Conservation (phyloP, 2,888 invertebrate species). For the Encarsia formosa region DNA sequence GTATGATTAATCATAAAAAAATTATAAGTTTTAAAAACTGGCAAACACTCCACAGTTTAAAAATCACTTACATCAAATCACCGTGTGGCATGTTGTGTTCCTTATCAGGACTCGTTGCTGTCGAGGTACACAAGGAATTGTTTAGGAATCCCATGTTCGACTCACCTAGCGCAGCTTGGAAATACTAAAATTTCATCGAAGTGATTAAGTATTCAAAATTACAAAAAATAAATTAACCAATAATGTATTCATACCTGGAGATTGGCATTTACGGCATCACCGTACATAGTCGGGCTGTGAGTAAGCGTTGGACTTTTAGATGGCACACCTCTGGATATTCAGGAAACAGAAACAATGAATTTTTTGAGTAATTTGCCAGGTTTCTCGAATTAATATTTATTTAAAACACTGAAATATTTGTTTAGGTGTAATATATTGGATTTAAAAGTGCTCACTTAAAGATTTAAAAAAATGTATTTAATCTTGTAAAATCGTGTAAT, state of each 20-base stretch:
- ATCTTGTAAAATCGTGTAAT: no score
- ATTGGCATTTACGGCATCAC: slow-evolving; percentile 77
- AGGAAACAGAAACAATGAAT: slow-evolving; percentile 34
- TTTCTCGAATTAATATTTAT: no score
- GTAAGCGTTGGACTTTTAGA: slow-evolving; percentile 81
- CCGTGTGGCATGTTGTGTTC: slow-evolving; percentile 47
- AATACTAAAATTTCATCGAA: slow-evolving; percentile 49
- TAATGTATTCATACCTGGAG: slow-evolving; percentile 80
- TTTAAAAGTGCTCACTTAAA: no score
- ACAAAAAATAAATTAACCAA: slow-evolving; percentile 17
- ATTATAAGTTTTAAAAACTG: no score
- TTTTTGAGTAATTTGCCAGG: no score
- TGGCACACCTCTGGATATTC: slow-evolving; percentile 65
- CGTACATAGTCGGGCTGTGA: slow-evolving; percentile 79
- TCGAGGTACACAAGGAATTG: slow-evolving; percentile 51
- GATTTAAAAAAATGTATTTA: no score
- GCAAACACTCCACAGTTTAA: no score
- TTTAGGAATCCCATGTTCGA: slow-evolving; percentile 55
- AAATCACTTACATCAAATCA: slow-evolving; percentile 46
- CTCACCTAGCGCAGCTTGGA: slow-evolving; percentile 58
- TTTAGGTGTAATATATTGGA: no score
- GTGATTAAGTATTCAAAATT: slow-evolving; percentile 34
- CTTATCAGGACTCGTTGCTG: slow-evolving; percentile 52
- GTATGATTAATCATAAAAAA: no score
- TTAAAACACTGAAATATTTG: no score